Percentiles rank a stretch among this genome's conserved stretches.
phyloP scores from a whole-genome alignment of 2,888 invertebrate genomes.

The Thysanoteuthis rhombus region DNA sequence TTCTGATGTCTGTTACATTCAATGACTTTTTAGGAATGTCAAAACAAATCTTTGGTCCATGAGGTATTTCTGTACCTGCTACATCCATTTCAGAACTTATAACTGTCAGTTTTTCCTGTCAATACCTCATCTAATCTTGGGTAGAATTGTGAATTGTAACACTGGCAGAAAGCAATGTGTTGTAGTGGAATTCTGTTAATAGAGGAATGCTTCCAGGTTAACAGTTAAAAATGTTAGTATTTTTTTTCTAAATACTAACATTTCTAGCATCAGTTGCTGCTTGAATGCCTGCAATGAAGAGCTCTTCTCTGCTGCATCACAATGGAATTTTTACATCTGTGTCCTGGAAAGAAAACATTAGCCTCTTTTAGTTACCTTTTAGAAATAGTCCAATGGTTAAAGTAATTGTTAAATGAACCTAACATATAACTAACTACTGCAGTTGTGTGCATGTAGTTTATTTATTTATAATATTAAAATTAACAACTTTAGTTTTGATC shows the following conservation, averaged over 20 bases:
- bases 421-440: neutral
- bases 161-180: neutral
- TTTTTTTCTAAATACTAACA: neutral
- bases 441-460: neutral
- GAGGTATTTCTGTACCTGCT: no score
- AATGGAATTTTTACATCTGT: neutral
- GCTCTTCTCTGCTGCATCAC: neutral
- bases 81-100: no score
- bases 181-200: neutral
- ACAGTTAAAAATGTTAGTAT: neutral
- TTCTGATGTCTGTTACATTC: no score
- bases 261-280: neutral
- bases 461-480: no score
- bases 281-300: neutral
- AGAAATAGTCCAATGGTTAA: neutral
- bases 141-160: no score
- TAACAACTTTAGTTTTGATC: no score
- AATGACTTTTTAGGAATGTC: no score
- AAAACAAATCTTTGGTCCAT: no score
- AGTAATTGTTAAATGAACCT: neutral
- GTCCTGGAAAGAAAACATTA: neutral
- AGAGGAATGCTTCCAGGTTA: neutral
- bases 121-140: no score
- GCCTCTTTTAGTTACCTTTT: neutral
- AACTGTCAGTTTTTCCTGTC: no score